Evolutionary conservation across 2,113 vertebrate genomes (phyloP).

Genomic region (Phocoena sinus): DNA sequence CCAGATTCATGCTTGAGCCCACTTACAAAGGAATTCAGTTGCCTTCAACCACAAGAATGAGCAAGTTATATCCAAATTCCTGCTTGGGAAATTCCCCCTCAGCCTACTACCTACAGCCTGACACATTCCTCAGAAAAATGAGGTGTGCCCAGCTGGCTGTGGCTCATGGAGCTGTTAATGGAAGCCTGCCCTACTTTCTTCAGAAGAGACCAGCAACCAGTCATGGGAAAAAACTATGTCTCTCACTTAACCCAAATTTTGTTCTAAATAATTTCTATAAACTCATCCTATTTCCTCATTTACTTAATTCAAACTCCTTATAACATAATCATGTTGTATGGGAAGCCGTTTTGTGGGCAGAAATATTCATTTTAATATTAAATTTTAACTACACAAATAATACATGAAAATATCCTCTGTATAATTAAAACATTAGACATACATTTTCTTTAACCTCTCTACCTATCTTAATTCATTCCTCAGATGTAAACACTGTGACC

Average conservation of each 20-base stretch:
- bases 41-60: background rate
- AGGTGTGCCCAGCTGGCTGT: background rate
- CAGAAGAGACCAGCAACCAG: background rate
- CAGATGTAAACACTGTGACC: background rate
- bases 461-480: background rate
- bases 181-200: background rate
- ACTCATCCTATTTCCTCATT: background rate
- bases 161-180: background rate
- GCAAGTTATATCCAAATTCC: background rate
- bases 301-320: conserved; percentile 28
- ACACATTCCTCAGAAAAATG: background rate
- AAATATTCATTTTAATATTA: conserved; percentile 42
- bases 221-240: background rate
- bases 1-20: background rate
- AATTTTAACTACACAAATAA: conserved; percentile 44
- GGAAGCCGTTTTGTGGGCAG: conserved; percentile 17
- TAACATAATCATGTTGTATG: background rate
- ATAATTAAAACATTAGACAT: conserved; percentile 23
- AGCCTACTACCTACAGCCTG: background rate
- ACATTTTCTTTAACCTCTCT: background rate
- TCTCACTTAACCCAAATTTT: background rate
- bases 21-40: background rate
- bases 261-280: conserved; percentile 12
- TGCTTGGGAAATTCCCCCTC: background rate
- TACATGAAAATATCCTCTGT: background rate